These are phyloP conservation scores for Octodon degus DNA, from an alignment of 2,113 vertebrate genomes.

Conservation along the genomic window DNA sequence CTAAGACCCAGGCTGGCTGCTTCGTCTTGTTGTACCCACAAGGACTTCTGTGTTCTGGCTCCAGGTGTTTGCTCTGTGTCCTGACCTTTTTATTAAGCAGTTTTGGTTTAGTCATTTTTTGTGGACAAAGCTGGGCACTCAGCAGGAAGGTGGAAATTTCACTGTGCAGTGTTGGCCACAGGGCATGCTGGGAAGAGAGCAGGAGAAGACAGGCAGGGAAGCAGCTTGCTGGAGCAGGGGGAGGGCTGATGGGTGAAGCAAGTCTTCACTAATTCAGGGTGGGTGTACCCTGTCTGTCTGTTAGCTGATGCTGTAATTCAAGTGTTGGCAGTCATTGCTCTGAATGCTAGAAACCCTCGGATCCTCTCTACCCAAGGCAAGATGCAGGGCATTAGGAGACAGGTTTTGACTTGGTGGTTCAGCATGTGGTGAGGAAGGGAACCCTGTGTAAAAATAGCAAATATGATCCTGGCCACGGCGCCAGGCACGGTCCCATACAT, in stretches of 20 bases:
- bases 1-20: background rate
- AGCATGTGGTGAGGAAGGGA: background rate
- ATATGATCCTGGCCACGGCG: background rate
- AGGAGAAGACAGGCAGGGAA: background rate
- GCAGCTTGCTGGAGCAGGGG: background rate
- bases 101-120: slow-evolving; percentile 31
- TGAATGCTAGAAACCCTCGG: background rate
- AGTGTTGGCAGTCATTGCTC: background rate
- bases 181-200: background rate
- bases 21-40: background rate
- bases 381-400: background rate
- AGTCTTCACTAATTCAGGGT: background rate
- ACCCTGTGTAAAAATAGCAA: background rate
- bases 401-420: background rate
- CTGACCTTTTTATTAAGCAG: slow-evolving; percentile 43
- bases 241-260: background rate
- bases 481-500: background rate
- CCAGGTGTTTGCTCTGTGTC: background rate
- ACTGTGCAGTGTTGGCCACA: background rate
- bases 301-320: background rate
- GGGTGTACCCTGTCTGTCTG: background rate
- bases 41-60: slow-evolving; percentile 8
- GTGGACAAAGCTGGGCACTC: background rate
- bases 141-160: background rate
- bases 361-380: background rate